These are phyloP conservation scores for Polymixis lichenea DNA, from an alignment of 2,888 invertebrate genomes.

Conservation along the genomic window DNA sequence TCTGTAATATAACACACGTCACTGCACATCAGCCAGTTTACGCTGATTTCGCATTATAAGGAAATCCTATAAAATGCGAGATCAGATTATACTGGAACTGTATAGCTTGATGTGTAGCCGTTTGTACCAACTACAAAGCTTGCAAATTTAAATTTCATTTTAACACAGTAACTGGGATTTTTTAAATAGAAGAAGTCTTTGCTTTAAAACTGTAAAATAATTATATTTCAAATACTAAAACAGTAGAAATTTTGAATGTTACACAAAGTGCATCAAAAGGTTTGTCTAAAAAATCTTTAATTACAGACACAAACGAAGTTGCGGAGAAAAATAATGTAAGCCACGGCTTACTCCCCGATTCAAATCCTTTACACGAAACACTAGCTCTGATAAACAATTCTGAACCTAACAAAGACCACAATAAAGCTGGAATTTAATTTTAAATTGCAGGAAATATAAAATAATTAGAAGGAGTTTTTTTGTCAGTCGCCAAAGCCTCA, in stretches of 20 bases:
- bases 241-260: constrained; percentile 4
- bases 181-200: neutral
- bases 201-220: neutral
- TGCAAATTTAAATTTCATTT: too few relatives aligned
- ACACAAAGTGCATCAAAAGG: constrained; percentile 16
- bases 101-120: too few relatives aligned
- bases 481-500: constrained; percentile 79
- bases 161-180: neutral
- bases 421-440: constrained; percentile 62
- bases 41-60: too few relatives aligned
- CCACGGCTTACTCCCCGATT: constrained; percentile 67
- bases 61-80: too few relatives aligned
- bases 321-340: constrained; percentile 64
- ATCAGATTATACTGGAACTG: too few relatives aligned
- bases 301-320: constrained; percentile 42
- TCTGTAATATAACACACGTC: too few relatives aligned
- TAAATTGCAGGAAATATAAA: constrained; percentile 61
- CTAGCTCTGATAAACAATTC: constrained; percentile 46
- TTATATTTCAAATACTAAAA: neutral
- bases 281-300: constrained; percentile 35
- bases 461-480: constrained; percentile 79
- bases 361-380: constrained; percentile 64
- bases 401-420: constrained; percentile 40
- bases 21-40: too few relatives aligned
- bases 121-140: too few relatives aligned